Conservation (phyloP, 2,113 vertebrate species). For the Pelodiscus sinensis region DNA sequence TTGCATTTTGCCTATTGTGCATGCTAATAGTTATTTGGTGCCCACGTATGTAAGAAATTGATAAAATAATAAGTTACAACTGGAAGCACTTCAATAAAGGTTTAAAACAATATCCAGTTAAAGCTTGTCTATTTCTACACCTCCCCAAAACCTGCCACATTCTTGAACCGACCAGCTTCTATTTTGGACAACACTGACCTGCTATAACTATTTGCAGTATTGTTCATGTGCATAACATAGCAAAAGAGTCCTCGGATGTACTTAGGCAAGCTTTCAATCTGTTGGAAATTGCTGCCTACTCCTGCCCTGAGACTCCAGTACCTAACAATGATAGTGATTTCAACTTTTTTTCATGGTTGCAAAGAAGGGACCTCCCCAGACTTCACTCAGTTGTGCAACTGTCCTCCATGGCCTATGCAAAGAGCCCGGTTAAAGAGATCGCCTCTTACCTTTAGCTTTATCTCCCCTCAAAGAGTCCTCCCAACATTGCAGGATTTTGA, state of each 20-base stretch:
- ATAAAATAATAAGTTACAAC: too few species aligned
- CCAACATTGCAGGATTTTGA: background rate
- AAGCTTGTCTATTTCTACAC: too few species aligned
- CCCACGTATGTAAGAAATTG: too few species aligned
- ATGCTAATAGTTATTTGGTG: too few species aligned
- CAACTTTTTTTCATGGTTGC: background rate
- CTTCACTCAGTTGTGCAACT: too few species aligned
- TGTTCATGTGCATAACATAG: background rate
- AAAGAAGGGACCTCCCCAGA: too few species aligned
- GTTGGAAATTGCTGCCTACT: background rate
- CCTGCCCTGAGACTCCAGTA: background rate
- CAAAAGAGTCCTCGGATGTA: background rate
- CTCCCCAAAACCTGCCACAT: too few species aligned
- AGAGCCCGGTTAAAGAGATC: background rate
- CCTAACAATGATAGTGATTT: background rate
- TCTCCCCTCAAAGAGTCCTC: background rate
- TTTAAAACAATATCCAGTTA: too few species aligned
- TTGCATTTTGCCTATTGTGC: too few species aligned
- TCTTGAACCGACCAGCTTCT: too few species aligned
- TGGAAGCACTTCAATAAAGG: too few species aligned
- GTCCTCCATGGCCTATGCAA: background rate
- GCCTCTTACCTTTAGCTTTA: background rate
- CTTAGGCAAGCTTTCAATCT: background rate
- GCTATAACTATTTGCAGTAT: background rate
- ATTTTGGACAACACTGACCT: background rate